Conservation (phyloP, 2,888 invertebrate genomes). For the Crematogaster levior region DNA sequence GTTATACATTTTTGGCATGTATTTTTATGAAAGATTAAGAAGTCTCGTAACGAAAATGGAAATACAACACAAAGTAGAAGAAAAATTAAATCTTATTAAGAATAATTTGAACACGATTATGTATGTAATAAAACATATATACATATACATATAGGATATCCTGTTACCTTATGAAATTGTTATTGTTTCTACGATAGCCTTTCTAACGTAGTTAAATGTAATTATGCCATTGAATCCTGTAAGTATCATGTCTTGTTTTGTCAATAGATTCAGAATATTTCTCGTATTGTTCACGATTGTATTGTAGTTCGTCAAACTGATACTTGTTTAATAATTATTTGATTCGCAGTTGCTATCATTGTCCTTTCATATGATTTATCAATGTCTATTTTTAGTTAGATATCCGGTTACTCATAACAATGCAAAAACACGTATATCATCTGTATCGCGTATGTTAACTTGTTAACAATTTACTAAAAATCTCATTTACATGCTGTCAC, state of each 20-base stretch:
- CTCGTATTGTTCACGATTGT: conserved; percentile 26
- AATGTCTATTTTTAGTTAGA: conserved; percentile 27
- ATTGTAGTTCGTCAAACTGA: neutral
- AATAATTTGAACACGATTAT: neutral
- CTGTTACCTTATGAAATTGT: neutral
- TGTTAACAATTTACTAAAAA: conserved; percentile 5
- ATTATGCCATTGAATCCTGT: neutral
- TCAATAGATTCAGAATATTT: conserved; percentile 4
- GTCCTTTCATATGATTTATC: conserved; percentile 23
- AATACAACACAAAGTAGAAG: neutral
- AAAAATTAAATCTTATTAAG: neutral
- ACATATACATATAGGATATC: no score
- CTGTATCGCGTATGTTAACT: neutral
- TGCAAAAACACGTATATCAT: conserved; percentile 15
- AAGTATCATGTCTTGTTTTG: conserved; percentile 17
- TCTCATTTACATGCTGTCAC: conserved; percentile 2
- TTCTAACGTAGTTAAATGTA: neutral
- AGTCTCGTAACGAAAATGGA: neutral
- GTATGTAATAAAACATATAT: neutral
- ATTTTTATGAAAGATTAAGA: no score
- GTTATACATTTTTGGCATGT: neutral
- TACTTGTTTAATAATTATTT: conserved; percentile 12
- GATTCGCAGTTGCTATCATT: neutral
- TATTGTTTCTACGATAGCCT: neutral
- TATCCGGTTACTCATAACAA: conserved; percentile 17